Evolutionary conservation across 2,888 invertebrate species (phyloP), one percentile per base, ranked within the genome.

Genomic region (Apodemia duryi): DNA sequence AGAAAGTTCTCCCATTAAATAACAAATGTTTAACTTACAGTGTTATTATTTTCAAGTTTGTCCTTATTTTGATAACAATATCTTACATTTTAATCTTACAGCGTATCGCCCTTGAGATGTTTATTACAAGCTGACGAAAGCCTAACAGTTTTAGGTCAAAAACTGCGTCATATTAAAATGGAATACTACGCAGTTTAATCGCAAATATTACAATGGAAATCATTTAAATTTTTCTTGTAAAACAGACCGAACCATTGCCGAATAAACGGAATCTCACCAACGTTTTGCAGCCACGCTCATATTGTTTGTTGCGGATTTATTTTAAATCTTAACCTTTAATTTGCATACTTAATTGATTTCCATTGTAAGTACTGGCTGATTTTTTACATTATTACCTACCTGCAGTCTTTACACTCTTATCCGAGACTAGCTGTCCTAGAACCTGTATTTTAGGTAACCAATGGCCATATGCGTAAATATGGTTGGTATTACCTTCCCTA

Each of bases 31-130:
- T 57, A 29, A 32, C 57, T 57, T 32, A 54, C 28, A 11, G 57
- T 32, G 57, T 57, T 65, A 65, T 65, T 63, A 63, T 63, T 63
- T 60, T 61, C 63, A 46, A 61, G 9, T 64, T 69, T 62, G 46
- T 61, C 49, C 61, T 68, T 63, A 66, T 61, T 64, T 38, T 63
- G 60, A 38, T 64, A 61, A 66, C 57, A 68, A 69, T 65, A 68
- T 68, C 66, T 63, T 69, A 60, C 60, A 35, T 60, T 60, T 35
- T 60, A 60, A 60, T 60, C 60, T 60, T 60, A 57, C 35, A 57
- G 35, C 57, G 28, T 7, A 57, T 35, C 35, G 57, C n/a, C 57
- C 57, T 57, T 57, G 57, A 32, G 57, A 57, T 57, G 57, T 57
- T n/a, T 57, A 35, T 57, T 35, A 57, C 57, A 57, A 57, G 32